Base-by-base conservation (phyloP, 2,113 vertebrate species). In the Tachysurus fulvidraco region DNA sequence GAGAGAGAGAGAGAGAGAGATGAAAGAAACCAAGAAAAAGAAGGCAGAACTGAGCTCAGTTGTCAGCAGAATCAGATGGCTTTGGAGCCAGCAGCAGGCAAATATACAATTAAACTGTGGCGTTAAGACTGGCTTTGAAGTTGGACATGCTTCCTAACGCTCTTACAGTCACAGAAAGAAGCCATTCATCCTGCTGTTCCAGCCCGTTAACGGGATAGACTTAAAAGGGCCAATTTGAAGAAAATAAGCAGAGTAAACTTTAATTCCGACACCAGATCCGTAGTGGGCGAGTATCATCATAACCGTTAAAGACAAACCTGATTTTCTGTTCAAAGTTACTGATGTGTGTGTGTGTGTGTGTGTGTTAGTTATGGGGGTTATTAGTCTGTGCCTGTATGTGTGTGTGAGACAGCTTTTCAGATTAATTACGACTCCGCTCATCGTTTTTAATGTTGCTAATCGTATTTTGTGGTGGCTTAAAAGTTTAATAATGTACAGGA, bases 81-180 rank as follows among this genome's bases (percentile, higher is more conserved):
- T 93, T 93, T 93, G 87, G 94, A 94, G 95, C 94, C 95, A 93
- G 90, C 91, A 91, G 93, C 93, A 94, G 94, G 90, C 95, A 92
- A 93, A 96, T 96, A 97, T 95, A 93, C 92, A 95, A 96, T 96
- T 95, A 96, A 95, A 97, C 95, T 93, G 95, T 94, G 92, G 95
- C 91, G 93, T 96, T 94, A 95, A 96, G 94, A 94, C 87, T 81
- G 86, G 92, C 96, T 97, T 97, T 97, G 97, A 96, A 96, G 96
- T 95, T 88, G 84, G 91, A 94, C 95, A 88, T 81, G 93, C 94
- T 94, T 90, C 89, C 90, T 93, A 95, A 94, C 93, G 94, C 94
- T 90, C 94, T 95, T 91, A 88, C 91, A 94, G 93, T 92, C 87
- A 41, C 92, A 88, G 89, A 91, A 92, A 92, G 88, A 92, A 91